phyloP scores from a whole-genome alignment of 2,888 invertebrate genomes.

The Venustoraphidia nigricollis region DNA sequence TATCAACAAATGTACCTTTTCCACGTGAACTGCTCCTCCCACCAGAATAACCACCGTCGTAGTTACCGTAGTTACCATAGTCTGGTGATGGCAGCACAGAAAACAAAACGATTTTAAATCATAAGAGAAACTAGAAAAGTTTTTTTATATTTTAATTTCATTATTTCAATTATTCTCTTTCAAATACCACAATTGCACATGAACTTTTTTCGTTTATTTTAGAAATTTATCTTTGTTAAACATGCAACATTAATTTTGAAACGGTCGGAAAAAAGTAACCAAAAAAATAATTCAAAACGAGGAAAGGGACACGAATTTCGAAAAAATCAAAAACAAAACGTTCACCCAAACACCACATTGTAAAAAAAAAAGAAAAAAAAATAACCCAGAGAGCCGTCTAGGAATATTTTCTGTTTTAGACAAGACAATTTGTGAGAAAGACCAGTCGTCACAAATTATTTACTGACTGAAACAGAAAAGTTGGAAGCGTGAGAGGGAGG shows the following conservation, averaged over 20 bases:
- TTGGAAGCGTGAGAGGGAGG: too few relatives aligned
- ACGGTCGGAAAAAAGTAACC: too few relatives aligned
- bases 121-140: not conserved
- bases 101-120: slow-evolving; percentile 4
- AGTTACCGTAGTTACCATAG: slow-evolving; percentile 77
- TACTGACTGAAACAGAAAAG: not conserved
- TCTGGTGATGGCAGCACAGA: slow-evolving; percentile 30
- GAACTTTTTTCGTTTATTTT: not conserved
- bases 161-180: not conserved
- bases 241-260: too few relatives aligned
- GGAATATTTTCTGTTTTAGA: slow-evolving; percentile 9
- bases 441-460: not conserved
- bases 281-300: too few relatives aligned
- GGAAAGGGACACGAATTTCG: too few relatives aligned
- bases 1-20: slow-evolving; percentile 52
- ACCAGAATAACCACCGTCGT: slow-evolving; percentile 75
- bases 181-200: not conserved
- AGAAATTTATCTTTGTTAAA: not conserved
- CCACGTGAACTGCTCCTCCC: slow-evolving; percentile 73
- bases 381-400: slow-evolving; percentile 9
- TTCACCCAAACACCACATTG: not conserved
- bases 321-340: too few relatives aligned
- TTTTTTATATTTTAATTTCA: not conserved
- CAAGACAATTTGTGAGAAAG: not conserved
- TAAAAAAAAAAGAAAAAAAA: slow-evolving; percentile 8